Percentiles rank a stretch among this genome's conserved stretches.
These are phyloP conservation scores for Melinaea marsaeus DNA, from an alignment of 2,888 invertebrate species.

Conservation along the genomic window DNA sequence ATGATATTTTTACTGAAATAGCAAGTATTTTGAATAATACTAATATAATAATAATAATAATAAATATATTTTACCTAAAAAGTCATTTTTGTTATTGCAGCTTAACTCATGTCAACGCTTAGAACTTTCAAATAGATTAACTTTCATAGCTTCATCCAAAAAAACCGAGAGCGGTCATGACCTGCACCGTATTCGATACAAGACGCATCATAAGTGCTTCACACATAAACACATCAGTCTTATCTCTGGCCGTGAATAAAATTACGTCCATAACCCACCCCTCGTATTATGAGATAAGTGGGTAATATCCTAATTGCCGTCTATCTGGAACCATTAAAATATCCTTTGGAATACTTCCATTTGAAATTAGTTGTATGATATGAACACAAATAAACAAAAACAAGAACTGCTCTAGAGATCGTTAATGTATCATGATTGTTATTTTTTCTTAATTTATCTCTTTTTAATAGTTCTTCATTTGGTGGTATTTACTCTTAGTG, in stretches of 20 bases:
- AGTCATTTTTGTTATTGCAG: too few relatives aligned
- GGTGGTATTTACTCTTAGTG: background rate
- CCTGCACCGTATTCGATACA: conserved; percentile 4
- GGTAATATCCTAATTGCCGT: conserved; percentile 7
- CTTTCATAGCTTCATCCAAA: background rate
- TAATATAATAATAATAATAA: too few relatives aligned
- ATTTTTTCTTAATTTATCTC: too few relatives aligned
- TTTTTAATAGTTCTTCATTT: too few relatives aligned
- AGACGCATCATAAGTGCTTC: conserved; percentile 24
- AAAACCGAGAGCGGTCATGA: conserved; percentile 7
- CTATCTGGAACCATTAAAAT: conserved; percentile 4
- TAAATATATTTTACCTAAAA: too few relatives aligned
- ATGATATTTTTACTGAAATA: too few relatives aligned
- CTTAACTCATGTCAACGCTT: too few relatives aligned
- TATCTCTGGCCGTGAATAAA: conserved; percentile 21
- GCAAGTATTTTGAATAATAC: too few relatives aligned
- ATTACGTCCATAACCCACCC: conserved; percentile 20
- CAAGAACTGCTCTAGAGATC: too few relatives aligned
- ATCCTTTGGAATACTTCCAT: conserved; percentile 6
- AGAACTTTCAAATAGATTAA: background rate
- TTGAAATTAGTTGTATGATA: background rate
- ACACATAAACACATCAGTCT: conserved; percentile 28
- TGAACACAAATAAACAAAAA: too few relatives aligned
- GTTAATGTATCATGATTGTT: too few relatives aligned
- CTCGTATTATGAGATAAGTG: conserved; percentile 14